Percentiles rank a stretch among this genome's conserved stretches.
phyloP scores from a whole-genome alignment of 1,140 invertebrate genomes.

The Ostrea denselamellosa region DNA sequence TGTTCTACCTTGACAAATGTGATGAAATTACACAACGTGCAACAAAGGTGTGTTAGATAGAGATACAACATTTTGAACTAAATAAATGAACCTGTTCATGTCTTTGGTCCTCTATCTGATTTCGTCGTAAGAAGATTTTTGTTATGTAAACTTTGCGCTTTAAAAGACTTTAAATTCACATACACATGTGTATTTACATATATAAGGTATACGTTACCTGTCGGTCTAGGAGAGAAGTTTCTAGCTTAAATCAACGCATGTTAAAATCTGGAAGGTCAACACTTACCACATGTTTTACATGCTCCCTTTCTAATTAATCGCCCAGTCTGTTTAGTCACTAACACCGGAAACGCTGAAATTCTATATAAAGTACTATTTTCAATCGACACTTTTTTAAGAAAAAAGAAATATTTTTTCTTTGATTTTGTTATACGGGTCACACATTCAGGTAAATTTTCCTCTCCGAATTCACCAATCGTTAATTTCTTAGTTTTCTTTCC shows the following conservation, averaged over 20 bases:
- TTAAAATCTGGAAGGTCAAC: constrained; percentile 34
- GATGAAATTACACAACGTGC: constrained; percentile 21
- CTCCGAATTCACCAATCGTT: constrained; percentile 59
- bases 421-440: constrained; percentile 48
- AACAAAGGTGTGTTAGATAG: not conserved
- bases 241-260: not conserved
- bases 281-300: constrained; percentile 62
- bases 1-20: not conserved
- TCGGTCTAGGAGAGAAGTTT: not conserved
- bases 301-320: constrained; percentile 58
- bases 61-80: not conserved
- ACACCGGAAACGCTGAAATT: constrained; percentile 59
- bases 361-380: constrained; percentile 45
- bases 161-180: constrained; percentile 21
- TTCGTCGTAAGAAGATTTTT: not conserved
- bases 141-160: not conserved
- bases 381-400: constrained; percentile 50
- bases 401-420: constrained; percentile 59
- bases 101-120: not conserved
- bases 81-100: not conserved
- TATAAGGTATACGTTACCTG: constrained; percentile 7
- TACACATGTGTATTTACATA: constrained; percentile 5
- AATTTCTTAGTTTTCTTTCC: constrained; percentile 51
- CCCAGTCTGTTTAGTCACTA: constrained; percentile 49
- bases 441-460: constrained; percentile 52